Evolutionary conservation across 2,888 invertebrate species (phyloP), one percentile per base, ranked within the genome.

Genomic region (Ctenicera cuprea): DNA sequence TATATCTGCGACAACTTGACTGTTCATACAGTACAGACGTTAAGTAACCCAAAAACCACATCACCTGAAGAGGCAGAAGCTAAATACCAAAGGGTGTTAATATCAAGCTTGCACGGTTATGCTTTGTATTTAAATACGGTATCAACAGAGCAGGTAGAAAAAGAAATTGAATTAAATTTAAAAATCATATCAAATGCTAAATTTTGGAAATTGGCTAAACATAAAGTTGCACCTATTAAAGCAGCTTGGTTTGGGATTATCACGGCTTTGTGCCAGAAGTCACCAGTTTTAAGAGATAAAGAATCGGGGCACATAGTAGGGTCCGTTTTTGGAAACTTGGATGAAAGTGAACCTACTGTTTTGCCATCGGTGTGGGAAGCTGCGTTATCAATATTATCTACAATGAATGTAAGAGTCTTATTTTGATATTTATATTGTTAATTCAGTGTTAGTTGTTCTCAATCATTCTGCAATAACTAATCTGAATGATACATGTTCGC

Each of bases 301-400:
- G 89, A 91, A 81, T 91, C 91, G 43, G 86, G 87, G 70, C 90
- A 91, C 79, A 83, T 92, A 0, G 87, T 91, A 37, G 88, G 89
- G 1, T 86, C 90, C 14, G 90, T 92, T 43, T 90, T 95, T 80
- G 88, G 88, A 63, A 91, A 90, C 81, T 87, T 95, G 59, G 92
- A 93, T 83, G 94, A 94, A 82, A 88, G 87, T 18, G 94, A 95
- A 82, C 91, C 93, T 1, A 85, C 89, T 20, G 90, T 94, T 26
- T 88, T 93, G 62, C 89, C 91, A 0, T 88, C 90, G 75, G 90
- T 94, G 22, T 97, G 96, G 96, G 93, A 94, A 80, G 91, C 93
- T 67, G 88, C 92, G 74, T 87, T 96, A 52, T 86, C 92, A 41
- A 85, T 91, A 59, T 89, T 93, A 79, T 88, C 89, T 52, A 89